Evolutionary conservation across 2,113 vertebrate genomes (phyloP).

Genomic region (Hippopotamus amphibius): DNA sequence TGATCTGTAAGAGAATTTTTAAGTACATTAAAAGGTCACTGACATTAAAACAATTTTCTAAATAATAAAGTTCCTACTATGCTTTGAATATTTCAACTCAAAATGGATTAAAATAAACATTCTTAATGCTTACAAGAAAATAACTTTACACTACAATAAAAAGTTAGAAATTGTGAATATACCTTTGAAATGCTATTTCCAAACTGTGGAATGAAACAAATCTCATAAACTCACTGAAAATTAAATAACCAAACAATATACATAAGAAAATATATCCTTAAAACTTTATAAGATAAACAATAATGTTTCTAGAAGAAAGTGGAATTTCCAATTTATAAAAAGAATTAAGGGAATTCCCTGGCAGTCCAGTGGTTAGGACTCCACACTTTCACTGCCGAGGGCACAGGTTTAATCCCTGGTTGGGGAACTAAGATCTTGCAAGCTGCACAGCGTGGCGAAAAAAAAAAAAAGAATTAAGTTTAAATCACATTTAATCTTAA

Average conservation of each 20-base stretch:
- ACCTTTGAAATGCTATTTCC: neutral
- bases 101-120: slow-evolving; percentile 29
- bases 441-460: neutral
- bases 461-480: neutral
- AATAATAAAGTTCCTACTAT: slow-evolving; percentile 23
- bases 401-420: too few relatives aligned
- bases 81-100: slow-evolving; percentile 50
- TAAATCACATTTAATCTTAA: slow-evolving; percentile 58
- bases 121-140: slow-evolving; percentile 15
- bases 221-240: neutral
- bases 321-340: neutral
- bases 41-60: slow-evolving; percentile 10
- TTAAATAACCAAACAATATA: neutral
- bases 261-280: neutral
- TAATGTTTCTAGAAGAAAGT: slow-evolving; percentile 19
- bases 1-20: slow-evolving; percentile 87
- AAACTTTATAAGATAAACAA: neutral
- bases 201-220: slow-evolving; percentile 35
- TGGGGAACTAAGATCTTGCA: too few relatives aligned
- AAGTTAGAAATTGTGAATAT: neutral
- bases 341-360: neutral
- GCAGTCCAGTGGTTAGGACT: too few relatives aligned
- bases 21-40: neutral
- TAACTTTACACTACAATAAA: neutral
- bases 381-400: too few relatives aligned